Percentiles rank a stretch among this genome's conserved stretches.
Conservation (phyloP, 2,113 vertebrate genomes). For the Carassius carassius region DNA sequence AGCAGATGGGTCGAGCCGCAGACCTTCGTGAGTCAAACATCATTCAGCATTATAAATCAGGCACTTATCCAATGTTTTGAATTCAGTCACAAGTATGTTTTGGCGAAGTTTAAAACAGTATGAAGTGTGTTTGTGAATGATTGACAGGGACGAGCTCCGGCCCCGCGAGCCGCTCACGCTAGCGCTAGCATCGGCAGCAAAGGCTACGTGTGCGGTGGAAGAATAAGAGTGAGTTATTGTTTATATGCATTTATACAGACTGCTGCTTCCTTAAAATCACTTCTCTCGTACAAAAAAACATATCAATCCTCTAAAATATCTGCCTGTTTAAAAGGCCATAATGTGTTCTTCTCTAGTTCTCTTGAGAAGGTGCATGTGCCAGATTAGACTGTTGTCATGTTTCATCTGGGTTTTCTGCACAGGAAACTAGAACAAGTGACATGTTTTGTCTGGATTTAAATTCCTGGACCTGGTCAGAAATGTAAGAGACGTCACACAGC, state of each 20-base stretch:
- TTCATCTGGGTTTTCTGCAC: conserved; percentile 50
- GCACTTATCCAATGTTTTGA: too few species aligned
- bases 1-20: conserved; percentile 83
- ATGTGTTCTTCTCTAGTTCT: too few species aligned
- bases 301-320: too few species aligned
- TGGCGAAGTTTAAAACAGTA: too few species aligned
- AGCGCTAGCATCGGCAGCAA: conserved; percentile 82
- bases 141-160: conserved; percentile 76
- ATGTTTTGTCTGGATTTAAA: conserved; percentile 89
- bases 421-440: conserved; percentile 93
- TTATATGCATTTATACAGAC: background rate
- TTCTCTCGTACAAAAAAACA: too few species aligned
- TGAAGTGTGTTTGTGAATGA: background rate
- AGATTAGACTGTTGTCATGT: background rate
- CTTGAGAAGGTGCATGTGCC: background rate
- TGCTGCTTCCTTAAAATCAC: background rate
- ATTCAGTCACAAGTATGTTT: background rate
- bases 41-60: background rate
- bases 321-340: too few species aligned
- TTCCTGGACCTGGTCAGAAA: conserved; percentile 91
- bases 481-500: conserved; percentile 69
- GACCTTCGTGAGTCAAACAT: conserved; percentile 76
- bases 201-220: conserved; percentile 91
- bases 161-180: conserved; percentile 88
- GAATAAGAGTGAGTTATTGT: conserved; percentile 84